Base-by-base conservation (phyloP, 2,113 vertebrate genomes). In the Xyrauchen texanus region DNA sequence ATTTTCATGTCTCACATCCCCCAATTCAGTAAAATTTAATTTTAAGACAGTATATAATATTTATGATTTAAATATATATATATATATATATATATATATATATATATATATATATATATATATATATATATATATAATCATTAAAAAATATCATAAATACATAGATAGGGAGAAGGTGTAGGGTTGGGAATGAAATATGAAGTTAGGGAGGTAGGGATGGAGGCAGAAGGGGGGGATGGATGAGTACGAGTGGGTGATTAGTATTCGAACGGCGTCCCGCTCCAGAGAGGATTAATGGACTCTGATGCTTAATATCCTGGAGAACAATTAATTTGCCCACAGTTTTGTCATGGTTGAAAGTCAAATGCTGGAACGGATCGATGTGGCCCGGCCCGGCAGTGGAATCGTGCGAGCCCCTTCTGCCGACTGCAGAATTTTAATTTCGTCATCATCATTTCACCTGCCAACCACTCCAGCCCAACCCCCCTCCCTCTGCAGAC, bases 281-380 rank as follows among this genome's bases (percentile, higher is more conserved):
- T 95, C 95, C 95, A 94, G 95, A 96, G 96, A 97, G 97, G 97
- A 99, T 98, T 99, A 99, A 98, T 99, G 95, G 96, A 97, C 94
- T 97, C 96, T 98, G 97, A 98, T 98, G 96, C 95, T 95, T 98
- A 98, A 97, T 98, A 98, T 98, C 97, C 96, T 96, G 95, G 95
- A 98, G 96, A 97, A 98, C 97, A 99, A 99, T 98, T 99, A 99
- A 99, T 99, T 98, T 98, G 96, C 97, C 95, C 97, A 96, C 96
- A 97, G 96, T 98, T 99, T 99, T 98, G 96, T 99, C 96, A 97
- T 97, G 96, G 97, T 95, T 98, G 96, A 97, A 98, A 99, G 97
- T 98, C 96, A 98, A 98, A 98, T 95, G 96, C 95, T 98, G 96
- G 96, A 98, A 98, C 96, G 96, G 96, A 98, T 98, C 96, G 95